phyloP scores from a whole-genome alignment of 1,140 invertebrate species.

The Rhizoglyphus robini region DNA sequence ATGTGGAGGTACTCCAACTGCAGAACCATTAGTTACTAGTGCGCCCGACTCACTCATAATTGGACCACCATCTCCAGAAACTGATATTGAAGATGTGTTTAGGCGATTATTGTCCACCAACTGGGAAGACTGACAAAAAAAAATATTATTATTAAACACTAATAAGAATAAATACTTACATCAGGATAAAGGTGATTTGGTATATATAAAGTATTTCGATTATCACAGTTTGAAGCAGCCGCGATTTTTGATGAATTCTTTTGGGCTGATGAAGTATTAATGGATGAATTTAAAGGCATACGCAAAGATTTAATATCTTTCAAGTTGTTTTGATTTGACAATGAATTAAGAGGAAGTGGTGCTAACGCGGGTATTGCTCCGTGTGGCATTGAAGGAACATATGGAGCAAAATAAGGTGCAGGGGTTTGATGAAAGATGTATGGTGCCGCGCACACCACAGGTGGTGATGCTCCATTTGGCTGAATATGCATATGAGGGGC shows the following conservation, averaged over 20 bases:
- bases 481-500: background rate
- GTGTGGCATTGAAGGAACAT: background rate
- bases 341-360: background rate
- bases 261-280: background rate
- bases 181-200: too few species aligned
- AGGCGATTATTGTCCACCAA: too few species aligned
- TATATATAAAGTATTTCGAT: background rate
- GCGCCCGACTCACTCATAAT: too few species aligned
- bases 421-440: background rate
- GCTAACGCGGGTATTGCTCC: background rate
- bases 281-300: background rate
- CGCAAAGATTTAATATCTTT: too few species aligned
- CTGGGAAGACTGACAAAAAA: too few species aligned
- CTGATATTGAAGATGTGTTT: too few species aligned
- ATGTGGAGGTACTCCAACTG: too few species aligned
- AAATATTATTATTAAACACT: too few species aligned
- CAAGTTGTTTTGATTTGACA: too few species aligned
- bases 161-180: too few species aligned
- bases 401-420: background rate
- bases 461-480: background rate
- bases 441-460: background rate
- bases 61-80: too few species aligned
- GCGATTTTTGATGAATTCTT: background rate
- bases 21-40: too few species aligned
- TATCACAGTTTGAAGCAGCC: background rate